Conservation (phyloP, 2,888 invertebrate genomes). For the Drosophila cognata region DNA sequence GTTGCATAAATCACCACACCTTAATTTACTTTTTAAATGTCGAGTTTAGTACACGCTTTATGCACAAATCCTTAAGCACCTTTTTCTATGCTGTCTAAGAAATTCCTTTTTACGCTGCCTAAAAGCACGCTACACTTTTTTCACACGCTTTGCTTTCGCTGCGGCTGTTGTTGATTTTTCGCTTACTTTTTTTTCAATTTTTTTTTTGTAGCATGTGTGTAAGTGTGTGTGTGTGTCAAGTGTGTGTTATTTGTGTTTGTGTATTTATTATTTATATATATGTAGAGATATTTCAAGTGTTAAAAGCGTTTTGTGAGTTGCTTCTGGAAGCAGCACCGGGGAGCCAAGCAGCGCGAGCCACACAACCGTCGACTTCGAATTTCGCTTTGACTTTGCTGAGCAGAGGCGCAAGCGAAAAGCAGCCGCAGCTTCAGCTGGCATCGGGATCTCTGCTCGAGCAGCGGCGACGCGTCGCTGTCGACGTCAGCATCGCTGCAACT, state of each 20-base stretch:
- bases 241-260: constrained; percentile 17
- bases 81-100: background rate
- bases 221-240: constrained; percentile 12
- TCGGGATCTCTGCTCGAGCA: constrained; percentile 37
- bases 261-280: constrained; percentile 18
- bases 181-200: constrained; percentile 34
- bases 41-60: constrained; percentile 27
- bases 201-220: constrained; percentile 23
- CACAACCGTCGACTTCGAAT: constrained; percentile 85
- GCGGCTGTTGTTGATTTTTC: constrained; percentile 29
- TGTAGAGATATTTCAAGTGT: constrained; percentile 30
- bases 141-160: constrained; percentile 18
- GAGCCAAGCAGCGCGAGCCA: constrained; percentile 73
- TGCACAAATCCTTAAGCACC: constrained; percentile 2
- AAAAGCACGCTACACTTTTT: constrained; percentile 68
- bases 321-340: constrained; percentile 52
- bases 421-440: constrained; percentile 40
- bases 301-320: constrained; percentile 56
- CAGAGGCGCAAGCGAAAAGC: constrained; percentile 34
- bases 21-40: constrained; percentile 80
- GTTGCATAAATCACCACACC: constrained; percentile 84
- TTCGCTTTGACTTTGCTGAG: constrained; percentile 83
- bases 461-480: constrained; percentile 31
- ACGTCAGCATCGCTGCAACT: constrained; percentile 69
- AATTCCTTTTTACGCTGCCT: constrained; percentile 30